Base-by-base conservation (phyloP, 2,797 vertebrate genomes). In the Vireo griseus region DNA sequence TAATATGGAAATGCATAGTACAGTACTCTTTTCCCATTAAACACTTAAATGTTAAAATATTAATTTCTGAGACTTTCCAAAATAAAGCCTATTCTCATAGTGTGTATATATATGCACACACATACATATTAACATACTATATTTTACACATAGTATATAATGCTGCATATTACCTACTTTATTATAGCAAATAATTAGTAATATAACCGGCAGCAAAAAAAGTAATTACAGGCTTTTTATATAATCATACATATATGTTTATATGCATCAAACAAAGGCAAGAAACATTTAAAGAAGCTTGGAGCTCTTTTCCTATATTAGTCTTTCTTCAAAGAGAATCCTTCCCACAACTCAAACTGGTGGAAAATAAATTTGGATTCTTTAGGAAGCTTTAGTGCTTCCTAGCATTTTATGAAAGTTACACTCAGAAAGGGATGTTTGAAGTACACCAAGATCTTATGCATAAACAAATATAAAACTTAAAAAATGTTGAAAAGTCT, bases 91-190 rank as follows among this genome's bases (percentile, higher is more conserved):
- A 31, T 48, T 72, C 52, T 50, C 33, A 31, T 5, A 25, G 3
- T n/a, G 5, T 6, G 2, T 26, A 3, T 8, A 22, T 20, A 72
- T 6, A 26, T 0, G 42, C 3, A 52, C 2, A 37, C 12, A 45
- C 4, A 62, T 3, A 45, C 2, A n/a, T 2, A 65, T n/a, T n/a
- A 47, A 42, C 16, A 61, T 33, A 20, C 11, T 18, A 2, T 22
- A 69, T 55, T 39, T 75, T 42, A 42, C 6, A 39, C 6, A 16
- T 13, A 33, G 37, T 29, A 86, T 8, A 61, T 16, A 72, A 55
- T 11, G 6, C 5, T 59, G 7, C 16, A n/a, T 25, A 73, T 44
- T 63, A 29, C 2, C 25, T 28, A 24, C 45, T 33, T 72, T 19
- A 58, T 24, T 28, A 63, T 2, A 52, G 8, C 10, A 22, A 54